Evolutionary conservation across 2,113 vertebrate genomes (phyloP).

Genomic region (Zosterops lateralis): DNA sequence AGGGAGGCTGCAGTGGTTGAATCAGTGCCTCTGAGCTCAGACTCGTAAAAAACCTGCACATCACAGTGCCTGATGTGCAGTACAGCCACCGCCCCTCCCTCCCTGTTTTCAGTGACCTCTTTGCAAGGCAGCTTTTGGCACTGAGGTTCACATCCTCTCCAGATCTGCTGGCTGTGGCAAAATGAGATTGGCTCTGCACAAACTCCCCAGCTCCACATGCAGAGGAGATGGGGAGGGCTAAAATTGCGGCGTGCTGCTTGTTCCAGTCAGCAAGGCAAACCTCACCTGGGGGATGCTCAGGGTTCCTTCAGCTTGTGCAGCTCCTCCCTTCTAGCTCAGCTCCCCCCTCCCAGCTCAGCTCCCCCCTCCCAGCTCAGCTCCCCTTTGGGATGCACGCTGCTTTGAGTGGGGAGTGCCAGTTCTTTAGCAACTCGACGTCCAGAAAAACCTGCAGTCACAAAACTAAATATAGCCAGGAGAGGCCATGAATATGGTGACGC

Average conservation of each 20-base stretch:
- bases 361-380: background rate
- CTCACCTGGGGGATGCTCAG: background rate
- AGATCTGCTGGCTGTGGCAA: background rate
- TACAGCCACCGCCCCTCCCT: background rate
- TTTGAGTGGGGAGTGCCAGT: background rate
- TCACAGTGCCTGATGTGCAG: background rate
- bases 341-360: background rate
- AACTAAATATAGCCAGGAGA: slow-evolving; percentile 50
- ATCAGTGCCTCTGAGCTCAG: slow-evolving; percentile 14
- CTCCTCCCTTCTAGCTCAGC: background rate
- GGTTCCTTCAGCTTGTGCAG: background rate
- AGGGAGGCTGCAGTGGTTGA: background rate
- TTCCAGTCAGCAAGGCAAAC: background rate
- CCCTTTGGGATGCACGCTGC: fast-evolving
- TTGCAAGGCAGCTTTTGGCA: background rate
- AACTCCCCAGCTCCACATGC: background rate
- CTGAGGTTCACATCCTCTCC: background rate
- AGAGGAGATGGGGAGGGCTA: background rate
- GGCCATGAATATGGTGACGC: slow-evolving; percentile 13
- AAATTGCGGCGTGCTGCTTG: fast-evolving
- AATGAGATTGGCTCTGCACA: background rate
- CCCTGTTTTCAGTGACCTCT: background rate
- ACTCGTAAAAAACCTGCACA: background rate
- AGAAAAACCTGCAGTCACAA: slow-evolving; percentile 53
- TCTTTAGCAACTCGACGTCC: slow-evolving; percentile 2